Evolutionary conservation across 1,140 invertebrate species (phyloP).

Genomic region (Periplaneta americana): DNA sequence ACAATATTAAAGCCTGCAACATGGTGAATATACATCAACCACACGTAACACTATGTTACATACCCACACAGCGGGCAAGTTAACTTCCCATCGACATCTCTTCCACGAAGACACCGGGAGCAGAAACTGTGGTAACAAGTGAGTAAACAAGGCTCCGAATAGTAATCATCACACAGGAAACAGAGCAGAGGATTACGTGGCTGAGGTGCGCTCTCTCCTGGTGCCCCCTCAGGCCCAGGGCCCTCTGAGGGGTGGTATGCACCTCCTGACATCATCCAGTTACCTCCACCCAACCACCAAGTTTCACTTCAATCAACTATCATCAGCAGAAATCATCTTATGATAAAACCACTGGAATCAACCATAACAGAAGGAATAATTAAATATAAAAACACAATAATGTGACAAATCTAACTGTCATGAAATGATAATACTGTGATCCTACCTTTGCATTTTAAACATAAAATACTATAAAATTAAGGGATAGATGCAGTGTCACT

Average conservation of each 20-base stretch:
- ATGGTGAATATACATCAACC: too few relatives aligned
- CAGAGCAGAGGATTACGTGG: slow-evolving; percentile 56
- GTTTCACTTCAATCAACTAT: neutral
- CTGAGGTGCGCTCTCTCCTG: slow-evolving; percentile 18
- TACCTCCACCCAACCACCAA: neutral
- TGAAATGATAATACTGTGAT: neutral
- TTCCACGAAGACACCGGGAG: slow-evolving; percentile 52
- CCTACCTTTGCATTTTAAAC: neutral
- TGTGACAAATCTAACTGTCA: neutral
- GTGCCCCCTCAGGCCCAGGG: neutral
- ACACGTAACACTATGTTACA: slow-evolving; percentile 23
- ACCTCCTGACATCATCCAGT: neutral
- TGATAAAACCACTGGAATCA: neutral
- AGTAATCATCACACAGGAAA: slow-evolving; percentile 61
- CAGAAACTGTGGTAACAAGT: slow-evolving; percentile 66
- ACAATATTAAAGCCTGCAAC: neutral
- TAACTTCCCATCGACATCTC: slow-evolving; percentile 53
- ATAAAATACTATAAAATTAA: neutral
- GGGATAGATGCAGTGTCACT: neutral
- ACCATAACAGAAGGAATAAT: neutral
- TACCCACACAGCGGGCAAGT: slow-evolving; percentile 63
- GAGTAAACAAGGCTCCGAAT: slow-evolving; percentile 58
- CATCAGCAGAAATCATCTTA: neutral
- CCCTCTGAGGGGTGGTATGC: neutral
- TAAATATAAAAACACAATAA: neutral